Conservation (phyloP, 2,797 vertebrate genomes). For the Lophotriccus pileatus region DNA sequence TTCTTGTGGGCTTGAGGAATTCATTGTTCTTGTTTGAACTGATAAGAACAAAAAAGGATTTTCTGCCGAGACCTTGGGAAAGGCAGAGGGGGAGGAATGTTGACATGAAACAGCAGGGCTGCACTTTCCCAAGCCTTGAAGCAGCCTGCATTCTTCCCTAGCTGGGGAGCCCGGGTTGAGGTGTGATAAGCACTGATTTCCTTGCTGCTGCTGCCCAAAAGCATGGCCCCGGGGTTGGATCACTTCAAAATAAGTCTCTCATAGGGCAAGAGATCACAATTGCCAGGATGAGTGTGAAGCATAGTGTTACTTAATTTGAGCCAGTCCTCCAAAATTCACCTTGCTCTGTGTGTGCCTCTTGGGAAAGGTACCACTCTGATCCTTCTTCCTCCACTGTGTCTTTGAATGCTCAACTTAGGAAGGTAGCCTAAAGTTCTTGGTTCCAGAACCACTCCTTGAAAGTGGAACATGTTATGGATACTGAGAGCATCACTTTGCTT, state of each 20-base stretch:
- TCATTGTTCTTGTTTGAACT: constrained; percentile 86
- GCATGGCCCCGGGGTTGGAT: not conserved
- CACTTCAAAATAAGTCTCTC: not conserved
- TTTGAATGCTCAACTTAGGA: not conserved
- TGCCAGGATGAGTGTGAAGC: not conserved
- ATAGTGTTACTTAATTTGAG: not conserved
- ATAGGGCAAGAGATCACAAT: not conserved
- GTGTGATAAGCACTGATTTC: not conserved
- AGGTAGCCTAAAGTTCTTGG: not conserved
- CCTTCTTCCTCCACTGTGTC: not conserved
- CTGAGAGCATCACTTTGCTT: not conserved
- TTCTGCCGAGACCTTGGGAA: constrained; percentile 79
- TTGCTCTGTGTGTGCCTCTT: not conserved
- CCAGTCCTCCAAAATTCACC: not conserved
- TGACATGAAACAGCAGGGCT: constrained; percentile 62
- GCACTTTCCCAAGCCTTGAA: constrained; percentile 68
- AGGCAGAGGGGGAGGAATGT: constrained; percentile 71
- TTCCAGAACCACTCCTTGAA: not conserved
- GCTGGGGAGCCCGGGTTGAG: not conserved
- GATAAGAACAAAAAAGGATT: constrained; percentile 83
- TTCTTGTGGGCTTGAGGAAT: constrained; percentile 81
- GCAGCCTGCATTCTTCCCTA: constrained; percentile 28
- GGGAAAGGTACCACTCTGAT: not conserved
- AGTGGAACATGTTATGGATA: not conserved
- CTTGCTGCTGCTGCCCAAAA: not conserved